These are phyloP conservation scores for Gobius niger DNA, from an alignment of 2,113 vertebrate genomes.

Conservation along the genomic window DNA sequence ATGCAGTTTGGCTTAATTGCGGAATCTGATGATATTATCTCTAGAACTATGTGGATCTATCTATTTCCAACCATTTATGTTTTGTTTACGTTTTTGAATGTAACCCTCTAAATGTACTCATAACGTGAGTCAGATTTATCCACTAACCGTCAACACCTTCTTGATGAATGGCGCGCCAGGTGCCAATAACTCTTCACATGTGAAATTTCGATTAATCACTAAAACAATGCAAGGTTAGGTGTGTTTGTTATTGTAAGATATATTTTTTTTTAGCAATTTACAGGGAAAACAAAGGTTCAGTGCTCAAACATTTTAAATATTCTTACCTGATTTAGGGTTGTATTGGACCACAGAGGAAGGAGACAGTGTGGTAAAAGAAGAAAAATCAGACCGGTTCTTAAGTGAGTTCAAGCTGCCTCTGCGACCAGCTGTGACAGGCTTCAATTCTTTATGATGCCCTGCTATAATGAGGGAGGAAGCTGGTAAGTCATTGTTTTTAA, in stretches of 20 bases:
- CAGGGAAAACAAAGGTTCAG: background rate
- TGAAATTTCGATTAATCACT: conserved; percentile 80
- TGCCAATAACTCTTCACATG: conserved; percentile 81
- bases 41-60: too few relatives aligned
- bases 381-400: conserved; percentile 62
- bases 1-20: too few relatives aligned
- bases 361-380: conserved; percentile 41
- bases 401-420: conserved; percentile 75
- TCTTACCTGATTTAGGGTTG: conserved; percentile 87
- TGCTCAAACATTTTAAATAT: background rate
- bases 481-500: background rate
- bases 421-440: conserved; percentile 61
- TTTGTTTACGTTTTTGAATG: too few relatives aligned
- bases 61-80: too few relatives aligned
- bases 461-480: conserved; percentile 50
- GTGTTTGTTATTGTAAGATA: background rate
- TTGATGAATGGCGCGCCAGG: conserved; percentile 82
- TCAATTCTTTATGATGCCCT: conserved; percentile 74
- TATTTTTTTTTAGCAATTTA: background rate
- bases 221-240: conserved; percentile 22
- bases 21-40: too few relatives aligned
- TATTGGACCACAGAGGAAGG: conserved; percentile 67
- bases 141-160: conserved; percentile 82
- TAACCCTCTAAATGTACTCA: too few relatives aligned
- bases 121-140: background rate